Base-by-base conservation (phyloP, 2,113 vertebrate genomes). In the Megaceryle maxima region DNA sequence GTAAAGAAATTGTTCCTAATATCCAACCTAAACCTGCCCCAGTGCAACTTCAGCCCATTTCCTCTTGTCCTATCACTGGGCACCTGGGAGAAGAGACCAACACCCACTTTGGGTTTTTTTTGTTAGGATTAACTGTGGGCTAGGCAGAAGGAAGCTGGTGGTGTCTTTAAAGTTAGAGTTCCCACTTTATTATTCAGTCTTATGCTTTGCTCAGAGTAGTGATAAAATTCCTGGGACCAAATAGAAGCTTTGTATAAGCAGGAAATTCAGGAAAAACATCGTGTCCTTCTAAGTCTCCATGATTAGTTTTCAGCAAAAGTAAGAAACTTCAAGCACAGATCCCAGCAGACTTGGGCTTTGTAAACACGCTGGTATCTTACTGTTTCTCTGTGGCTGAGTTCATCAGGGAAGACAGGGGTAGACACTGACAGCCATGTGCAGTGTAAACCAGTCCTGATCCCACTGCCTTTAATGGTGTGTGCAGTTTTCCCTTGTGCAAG, bases 261-360 rank as follows among this genome's bases (percentile, higher is more conserved):
- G 93, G 83, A 97, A 97, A 84, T 83, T 94, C 55, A 76, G 85
- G 88, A 83, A 80, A 94, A 90, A 59, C 53, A 84, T 62, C 75
- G 95, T 86, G 66, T 69, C 75, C 94, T 95, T 95, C 73, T 55
- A 75, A 69, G 74, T 92, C 55, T 95, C 81, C 67, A 55, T 89
- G 74, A 89, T 94, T 69, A 68, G 62, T 97, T 97, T 96, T 96
- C 92, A 92, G 81, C 90, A 96, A 88, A 97, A 85, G 75, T 63
- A 91, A 92, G 94, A 96, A 70, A 89, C 5, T 81, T 60, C 37
- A 62, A n/a, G 69, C 24, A 79, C 46, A 64, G 51, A 84, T 85
- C 81, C 53, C 77, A 70, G 70, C 68, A 93, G 70, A 77, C 79
- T 82, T 67, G 33, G 78, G 77, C 63, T 93, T 94, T 93, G 19